phyloP scores from a whole-genome alignment of 2,888 invertebrate species.

The Drosophila basisetae region DNA sequence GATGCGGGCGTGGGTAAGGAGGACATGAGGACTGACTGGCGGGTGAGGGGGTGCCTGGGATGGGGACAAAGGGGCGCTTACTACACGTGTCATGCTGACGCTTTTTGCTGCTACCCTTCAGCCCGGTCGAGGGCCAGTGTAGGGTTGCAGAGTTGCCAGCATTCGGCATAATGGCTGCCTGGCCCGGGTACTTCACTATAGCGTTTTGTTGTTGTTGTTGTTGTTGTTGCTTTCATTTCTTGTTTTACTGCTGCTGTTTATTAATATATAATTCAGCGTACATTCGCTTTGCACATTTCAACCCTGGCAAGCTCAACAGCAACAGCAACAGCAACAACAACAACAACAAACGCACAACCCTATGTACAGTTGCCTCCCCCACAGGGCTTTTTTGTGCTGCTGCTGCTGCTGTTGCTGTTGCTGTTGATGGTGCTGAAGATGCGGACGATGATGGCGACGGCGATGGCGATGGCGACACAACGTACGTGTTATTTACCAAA shows the following conservation, averaged over 20 bases:
- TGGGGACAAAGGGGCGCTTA: constrained; percentile 16
- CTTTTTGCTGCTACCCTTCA: constrained; percentile 38
- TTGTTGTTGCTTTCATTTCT: constrained; percentile 21
- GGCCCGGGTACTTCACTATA: constrained; percentile 63
- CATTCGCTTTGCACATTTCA: constrained; percentile 53
- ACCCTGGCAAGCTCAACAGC: constrained; percentile 68
- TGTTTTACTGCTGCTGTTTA: constrained; percentile 52
- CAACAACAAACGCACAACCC: constrained; percentile 45
- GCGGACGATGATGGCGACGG: constrained; percentile 55
- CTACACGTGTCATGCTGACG: constrained; percentile 75
- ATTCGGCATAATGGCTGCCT: constrained; percentile 75
- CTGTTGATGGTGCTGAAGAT: constrained; percentile 56
- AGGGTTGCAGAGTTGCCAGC: constrained; percentile 65
- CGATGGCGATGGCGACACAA: constrained; percentile 79
- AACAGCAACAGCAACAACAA: constrained; percentile 2
- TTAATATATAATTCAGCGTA: constrained; percentile 71
- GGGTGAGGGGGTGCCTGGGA: neutral
- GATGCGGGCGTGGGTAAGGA: constrained; percentile 39
- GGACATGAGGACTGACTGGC: neutral
- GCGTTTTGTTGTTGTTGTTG: constrained; percentile 36
- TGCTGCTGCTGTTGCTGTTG: neutral
- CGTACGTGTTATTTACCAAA: constrained; percentile 84
- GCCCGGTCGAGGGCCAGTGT: constrained; percentile 19
- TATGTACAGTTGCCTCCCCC: constrained; percentile 49
- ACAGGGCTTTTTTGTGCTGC: neutral